A percentile compares a stretch with the other conserved stretches of the same genome.
Conservation (phyloP, 2,888 invertebrate species). For the Hesperia comma region DNA sequence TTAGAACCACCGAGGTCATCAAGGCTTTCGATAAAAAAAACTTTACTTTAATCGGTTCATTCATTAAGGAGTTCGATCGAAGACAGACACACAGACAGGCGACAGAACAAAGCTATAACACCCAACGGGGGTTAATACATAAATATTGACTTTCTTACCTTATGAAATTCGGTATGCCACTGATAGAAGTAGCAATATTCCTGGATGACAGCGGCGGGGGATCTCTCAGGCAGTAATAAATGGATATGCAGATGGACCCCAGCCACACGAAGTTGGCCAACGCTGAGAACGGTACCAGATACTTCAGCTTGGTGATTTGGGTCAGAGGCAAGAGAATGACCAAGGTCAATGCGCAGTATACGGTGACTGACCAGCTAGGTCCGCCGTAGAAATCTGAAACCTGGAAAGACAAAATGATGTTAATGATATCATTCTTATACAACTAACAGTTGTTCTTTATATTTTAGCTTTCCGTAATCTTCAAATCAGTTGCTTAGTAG, state of each 20-base stretch:
- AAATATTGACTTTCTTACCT: constrained; percentile 68
- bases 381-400: constrained; percentile 79
- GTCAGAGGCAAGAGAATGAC: constrained; percentile 88
- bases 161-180: constrained; percentile 93
- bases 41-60: too few species aligned
- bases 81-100: too few species aligned
- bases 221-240: constrained; percentile 90
- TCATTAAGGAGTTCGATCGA: too few species aligned
- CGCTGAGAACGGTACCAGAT: constrained; percentile 94
- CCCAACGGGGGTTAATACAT: too few species aligned
- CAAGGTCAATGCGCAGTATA: constrained; percentile 87
- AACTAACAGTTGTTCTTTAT: too few species aligned
- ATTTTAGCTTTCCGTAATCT: too few species aligned
- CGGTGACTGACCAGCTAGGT: constrained; percentile 82
- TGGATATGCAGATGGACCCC: constrained; percentile 90
- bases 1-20: too few species aligned
- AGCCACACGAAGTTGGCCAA: constrained; percentile 93
- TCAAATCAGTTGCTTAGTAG: too few species aligned
- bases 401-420: constrained; percentile 56
- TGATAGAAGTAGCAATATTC: constrained; percentile 76
- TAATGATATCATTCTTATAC: too few species aligned
- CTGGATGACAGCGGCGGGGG: constrained; percentile 70
- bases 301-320: constrained; percentile 91
- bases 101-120: too few species aligned
- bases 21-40: too few species aligned